Percentiles rank a stretch among this genome's conserved stretches.
These are phyloP conservation scores for Eleutherodactylus coqui DNA, from an alignment of 2,797 vertebrate genomes.

Conservation along the genomic window DNA sequence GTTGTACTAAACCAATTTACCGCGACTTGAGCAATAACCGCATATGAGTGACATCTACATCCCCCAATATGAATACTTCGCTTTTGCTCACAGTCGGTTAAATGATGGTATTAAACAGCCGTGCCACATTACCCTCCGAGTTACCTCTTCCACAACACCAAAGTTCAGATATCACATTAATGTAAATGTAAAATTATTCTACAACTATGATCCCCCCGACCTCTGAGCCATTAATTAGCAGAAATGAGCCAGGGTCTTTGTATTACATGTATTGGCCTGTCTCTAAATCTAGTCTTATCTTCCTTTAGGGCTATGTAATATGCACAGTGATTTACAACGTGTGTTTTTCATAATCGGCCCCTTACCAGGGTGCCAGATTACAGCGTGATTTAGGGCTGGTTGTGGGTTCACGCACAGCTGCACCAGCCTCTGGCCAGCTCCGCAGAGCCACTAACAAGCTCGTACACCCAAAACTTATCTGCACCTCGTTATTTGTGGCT, in stretches of 20 bases:
- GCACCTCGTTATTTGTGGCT: conserved; percentile 28
- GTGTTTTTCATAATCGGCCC: conserved; percentile 54
- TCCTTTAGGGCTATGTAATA: conserved; percentile 69
- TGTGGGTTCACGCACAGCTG: conserved; percentile 64
- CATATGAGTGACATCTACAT: too few species aligned
- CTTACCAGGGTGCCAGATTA: conserved; percentile 68
- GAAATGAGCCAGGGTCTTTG: conserved; percentile 34
- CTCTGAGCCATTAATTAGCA: conserved; percentile 48
- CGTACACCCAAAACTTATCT: conserved; percentile 53
- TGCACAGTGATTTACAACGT: conserved; percentile 73
- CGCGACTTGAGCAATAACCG: too few species aligned
- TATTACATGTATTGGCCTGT: conserved; percentile 46
- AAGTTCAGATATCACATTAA: conserved; percentile 46
- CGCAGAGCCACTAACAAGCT: conserved; percentile 67
- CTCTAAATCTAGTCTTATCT: conserved; percentile 72
- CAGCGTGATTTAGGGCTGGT: conserved; percentile 69
- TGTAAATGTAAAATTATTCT: conserved; percentile 50
- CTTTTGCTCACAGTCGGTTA: not conserved
- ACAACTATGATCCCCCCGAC: conserved; percentile 50
- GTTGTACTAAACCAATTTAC: too few species aligned
- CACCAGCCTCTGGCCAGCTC: conserved; percentile 70
- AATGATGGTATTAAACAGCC: conserved; percentile 28
- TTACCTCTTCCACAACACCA: conserved; percentile 38
- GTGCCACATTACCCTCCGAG: conserved; percentile 40
- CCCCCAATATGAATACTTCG: not conserved